Conservation (phyloP, 1,140 invertebrate genomes). For the Maniola jurtina region DNA sequence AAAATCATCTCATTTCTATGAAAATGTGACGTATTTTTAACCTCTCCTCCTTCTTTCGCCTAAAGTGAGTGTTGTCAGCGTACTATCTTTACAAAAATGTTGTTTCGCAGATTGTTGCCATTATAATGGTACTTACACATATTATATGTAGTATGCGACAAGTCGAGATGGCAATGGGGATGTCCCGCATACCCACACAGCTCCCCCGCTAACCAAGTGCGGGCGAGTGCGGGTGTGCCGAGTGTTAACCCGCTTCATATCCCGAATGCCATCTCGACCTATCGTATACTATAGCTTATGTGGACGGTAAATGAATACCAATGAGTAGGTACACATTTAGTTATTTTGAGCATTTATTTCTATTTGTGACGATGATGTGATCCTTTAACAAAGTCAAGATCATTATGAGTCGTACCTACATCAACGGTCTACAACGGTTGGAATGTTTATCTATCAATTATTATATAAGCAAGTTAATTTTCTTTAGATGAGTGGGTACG, state of each 20-base stretch:
- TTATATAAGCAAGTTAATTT: too few species aligned
- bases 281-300: background rate
- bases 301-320: conserved; percentile 2
- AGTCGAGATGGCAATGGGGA: too few species aligned
- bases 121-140: background rate
- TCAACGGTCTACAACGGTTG: background rate
- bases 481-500: too few species aligned
- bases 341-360: background rate
- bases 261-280: too few species aligned
- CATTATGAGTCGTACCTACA: background rate
- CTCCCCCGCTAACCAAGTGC: too few species aligned
- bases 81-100: background rate
- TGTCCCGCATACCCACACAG: too few species aligned
- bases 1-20: background rate
- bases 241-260: too few species aligned
- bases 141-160: too few species aligned
- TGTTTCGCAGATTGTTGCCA: background rate
- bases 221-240: too few species aligned
- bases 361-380: background rate
- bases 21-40: background rate
- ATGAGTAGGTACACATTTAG: background rate
- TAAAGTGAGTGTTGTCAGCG: background rate
- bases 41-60: too few species aligned
- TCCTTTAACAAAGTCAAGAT: background rate
- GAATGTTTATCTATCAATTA: too few species aligned